Conservation (phyloP, 2,888 invertebrate genomes). For the Thereva nobilitata region DNA sequence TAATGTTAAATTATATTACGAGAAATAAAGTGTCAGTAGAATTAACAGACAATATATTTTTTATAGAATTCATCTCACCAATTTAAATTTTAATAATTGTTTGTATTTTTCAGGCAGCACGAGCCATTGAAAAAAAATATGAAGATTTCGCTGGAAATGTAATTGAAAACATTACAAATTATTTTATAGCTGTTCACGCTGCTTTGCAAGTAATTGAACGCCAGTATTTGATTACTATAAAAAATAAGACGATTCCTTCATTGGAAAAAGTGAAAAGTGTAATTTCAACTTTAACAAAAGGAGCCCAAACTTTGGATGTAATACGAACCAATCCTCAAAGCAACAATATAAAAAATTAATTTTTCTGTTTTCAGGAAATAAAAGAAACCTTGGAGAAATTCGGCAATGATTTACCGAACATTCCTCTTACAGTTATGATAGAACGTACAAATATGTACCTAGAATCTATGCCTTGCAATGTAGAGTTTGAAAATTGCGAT, state of each 20-base stretch:
- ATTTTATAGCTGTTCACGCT: conserved; percentile 51
- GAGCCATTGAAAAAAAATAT: conserved; percentile 47
- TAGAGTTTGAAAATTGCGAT: conserved; percentile 26
- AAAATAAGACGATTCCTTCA: conserved; percentile 36
- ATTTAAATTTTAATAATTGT: background rate
- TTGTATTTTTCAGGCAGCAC: conserved; percentile 48
- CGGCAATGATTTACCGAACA: conserved; percentile 7
- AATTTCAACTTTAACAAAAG: conserved; percentile 14
- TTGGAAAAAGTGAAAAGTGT: conserved; percentile 5
- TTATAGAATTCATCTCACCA: no score
- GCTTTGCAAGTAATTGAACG: conserved; percentile 51
- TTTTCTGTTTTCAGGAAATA: conserved; percentile 10
- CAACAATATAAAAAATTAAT: background rate
- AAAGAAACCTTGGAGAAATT: background rate
- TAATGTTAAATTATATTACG: no score
- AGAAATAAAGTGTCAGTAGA: no score
- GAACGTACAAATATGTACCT: conserved; percentile 32
- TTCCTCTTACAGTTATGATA: conserved; percentile 19
- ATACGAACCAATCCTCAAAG: background rate
- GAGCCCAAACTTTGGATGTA: conserved; percentile 35
- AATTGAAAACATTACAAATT: conserved; percentile 48
- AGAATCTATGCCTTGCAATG: conserved; percentile 31
- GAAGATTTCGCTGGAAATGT: conserved; percentile 49
- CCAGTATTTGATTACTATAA: conserved; percentile 47
- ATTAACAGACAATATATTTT: no score